These are phyloP conservation scores for Liodrosophila aerea DNA, from an alignment of 2,888 invertebrate species.

Conservation along the genomic window DNA sequence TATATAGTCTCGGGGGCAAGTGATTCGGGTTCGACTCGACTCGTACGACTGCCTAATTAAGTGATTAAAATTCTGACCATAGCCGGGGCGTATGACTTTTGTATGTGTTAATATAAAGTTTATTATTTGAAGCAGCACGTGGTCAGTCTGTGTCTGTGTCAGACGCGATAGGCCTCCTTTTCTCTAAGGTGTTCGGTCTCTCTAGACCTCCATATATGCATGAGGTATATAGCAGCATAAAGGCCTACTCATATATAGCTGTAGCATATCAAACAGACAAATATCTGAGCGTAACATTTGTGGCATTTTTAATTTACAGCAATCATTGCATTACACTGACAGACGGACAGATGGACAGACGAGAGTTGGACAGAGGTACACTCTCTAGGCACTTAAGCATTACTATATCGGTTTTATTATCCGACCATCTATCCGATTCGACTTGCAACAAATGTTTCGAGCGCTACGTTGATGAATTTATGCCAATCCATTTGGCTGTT, in stretches of 20 bases:
- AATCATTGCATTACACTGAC: constrained; percentile 64
- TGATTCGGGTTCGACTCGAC: constrained; percentile 30
- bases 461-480: constrained; percentile 69
- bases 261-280: constrained; percentile 57
- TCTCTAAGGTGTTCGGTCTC: constrained; percentile 16
- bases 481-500: constrained; percentile 60
- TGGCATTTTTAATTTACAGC: constrained; percentile 76
- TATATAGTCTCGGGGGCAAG: constrained; percentile 48
- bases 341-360: constrained; percentile 5
- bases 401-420: constrained; percentile 75
- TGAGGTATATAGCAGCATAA: constrained; percentile 56
- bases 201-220: constrained; percentile 16
- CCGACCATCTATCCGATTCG: constrained; percentile 34
- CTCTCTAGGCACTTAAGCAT: constrained; percentile 58
- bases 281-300: constrained; percentile 76
- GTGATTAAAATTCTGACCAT: constrained; percentile 81
- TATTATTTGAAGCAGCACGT: constrained; percentile 83
- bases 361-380: constrained; percentile 4
- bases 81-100: constrained; percentile 80
- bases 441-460: constrained; percentile 54
- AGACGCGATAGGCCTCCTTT: constrained; percentile 45
- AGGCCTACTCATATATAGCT: constrained; percentile 19
- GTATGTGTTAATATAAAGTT: constrained; percentile 83
- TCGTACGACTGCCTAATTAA: constrained; percentile 75
- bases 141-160: constrained; percentile 63